Percentiles rank a stretch among this genome's conserved stretches.
These are phyloP conservation scores for Bemisia tabaci DNA, from an alignment of 1,140 invertebrate species.

Conservation along the genomic window DNA sequence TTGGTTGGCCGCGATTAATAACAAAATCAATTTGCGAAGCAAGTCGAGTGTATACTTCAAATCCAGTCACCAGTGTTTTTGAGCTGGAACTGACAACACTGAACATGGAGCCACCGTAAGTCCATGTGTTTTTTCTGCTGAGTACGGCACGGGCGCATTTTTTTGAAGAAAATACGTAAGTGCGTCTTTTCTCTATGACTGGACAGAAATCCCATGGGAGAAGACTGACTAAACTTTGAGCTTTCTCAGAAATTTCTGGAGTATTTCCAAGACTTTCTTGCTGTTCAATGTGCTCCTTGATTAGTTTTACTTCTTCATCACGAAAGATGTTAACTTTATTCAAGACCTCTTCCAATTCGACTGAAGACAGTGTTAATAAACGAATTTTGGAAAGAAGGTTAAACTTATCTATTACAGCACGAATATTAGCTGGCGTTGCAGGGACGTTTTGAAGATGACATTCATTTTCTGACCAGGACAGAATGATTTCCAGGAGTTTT, in stretches of 20 bases:
- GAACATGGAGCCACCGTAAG: not conserved
- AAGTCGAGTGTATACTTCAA: not conserved
- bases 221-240: not conserved
- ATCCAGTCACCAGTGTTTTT: not conserved
- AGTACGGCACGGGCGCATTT: not conserved
- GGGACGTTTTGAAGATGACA: not conserved
- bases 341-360: not conserved
- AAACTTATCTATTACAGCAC: not conserved
- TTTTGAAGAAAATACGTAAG: not conserved
- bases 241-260: not conserved
- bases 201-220: not conserved
- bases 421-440: not conserved
- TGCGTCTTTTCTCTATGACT: not conserved
- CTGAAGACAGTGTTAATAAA: not conserved
- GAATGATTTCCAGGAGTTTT: not conserved
- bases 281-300: not conserved
- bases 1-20: not conserved
- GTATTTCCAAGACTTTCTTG: not conserved
- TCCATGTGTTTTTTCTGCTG: not conserved
- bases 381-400: not conserved
- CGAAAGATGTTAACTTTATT: not conserved
- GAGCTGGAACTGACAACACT: not conserved
- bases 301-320: not conserved
- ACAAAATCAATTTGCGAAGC: not conserved
- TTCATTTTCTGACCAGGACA: not conserved